Conservation (phyloP, 2,797 vertebrate genomes). For the Anabas testudineus region DNA sequence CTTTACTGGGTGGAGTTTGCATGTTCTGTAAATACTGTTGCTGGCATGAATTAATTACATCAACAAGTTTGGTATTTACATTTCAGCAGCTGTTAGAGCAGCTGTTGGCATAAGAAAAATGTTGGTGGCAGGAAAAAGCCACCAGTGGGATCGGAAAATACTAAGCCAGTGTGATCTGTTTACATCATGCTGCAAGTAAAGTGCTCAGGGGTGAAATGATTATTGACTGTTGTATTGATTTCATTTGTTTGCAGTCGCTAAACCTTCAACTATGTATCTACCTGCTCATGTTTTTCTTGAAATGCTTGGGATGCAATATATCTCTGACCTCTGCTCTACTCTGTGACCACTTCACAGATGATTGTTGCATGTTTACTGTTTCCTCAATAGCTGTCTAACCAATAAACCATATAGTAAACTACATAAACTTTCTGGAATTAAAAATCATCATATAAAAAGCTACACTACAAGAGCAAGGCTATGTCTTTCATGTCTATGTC, state of each 20-base stretch:
- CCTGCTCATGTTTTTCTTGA: neutral
- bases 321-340: neutral
- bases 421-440: no score
- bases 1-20: no score
- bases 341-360: neutral
- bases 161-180: constrained; percentile 6
- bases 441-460: no score
- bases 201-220: constrained; percentile 1
- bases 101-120: constrained; percentile 50
- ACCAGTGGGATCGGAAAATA: constrained; percentile 19
- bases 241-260: neutral
- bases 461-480: no score
- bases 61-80: constrained; percentile 37
- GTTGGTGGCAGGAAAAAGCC: constrained; percentile 21
- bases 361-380: no score
- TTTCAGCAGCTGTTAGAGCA: constrained; percentile 60
- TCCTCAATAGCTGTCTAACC: no score
- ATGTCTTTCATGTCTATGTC: no score
- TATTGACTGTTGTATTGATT: constrained; percentile 23
- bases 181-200: constrained; percentile 10
- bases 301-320: neutral
- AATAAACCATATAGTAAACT: no score
- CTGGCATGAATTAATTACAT: constrained; percentile 38
- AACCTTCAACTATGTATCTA: constrained; percentile 7
- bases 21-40: neutral